Evolutionary conservation across 2,888 invertebrate species (phyloP), one percentile per base, ranked within the genome.

Genomic region (Copidosoma aretas): DNA sequence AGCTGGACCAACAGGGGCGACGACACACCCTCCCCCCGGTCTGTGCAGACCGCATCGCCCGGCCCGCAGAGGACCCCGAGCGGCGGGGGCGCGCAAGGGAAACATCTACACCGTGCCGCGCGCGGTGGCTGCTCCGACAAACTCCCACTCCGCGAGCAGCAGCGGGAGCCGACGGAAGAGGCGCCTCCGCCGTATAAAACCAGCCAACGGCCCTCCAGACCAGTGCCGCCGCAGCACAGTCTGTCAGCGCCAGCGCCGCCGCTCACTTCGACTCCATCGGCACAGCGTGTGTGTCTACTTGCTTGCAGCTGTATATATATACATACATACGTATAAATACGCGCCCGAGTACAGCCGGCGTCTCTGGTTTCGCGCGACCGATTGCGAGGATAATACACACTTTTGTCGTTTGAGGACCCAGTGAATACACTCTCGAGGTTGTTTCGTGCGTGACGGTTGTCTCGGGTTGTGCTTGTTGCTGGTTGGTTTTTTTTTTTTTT

Each of bases 171-270:
- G 52, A 65, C 73, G 70, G 79, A 78, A 78, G 79, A 78, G 77
- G 80, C 78, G 60, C 53, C 21, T 77, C 53, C 63, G 64, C 60
- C 21, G 78, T 83, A 83, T 83, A 83, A 83, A 82, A 80, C 81
- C 81, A 78, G 82, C 83, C 82, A 83, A 83, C 78, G 79, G 79
- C 81, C 78, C 81, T 83, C 82, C 82, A 83, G 82, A 83, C 80
- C n/a, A n/a, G n/a, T 77, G 80, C 77, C 79, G 78, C 76, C 49
- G 53, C n/a, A 78, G 79, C 77, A 77, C 77, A 77, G 79, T 81
- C 78, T 78, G 79, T 77, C 79, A 80, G 80, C 78, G 79, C 75
- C 73, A 80, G 77, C 78, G 82, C 76, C 79, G 78, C 77, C 74
- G 76, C 71, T 67, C 65, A 73, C 70, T n/a, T n/a, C n/a, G n/a